These are phyloP conservation scores for Rhaphigaster nebulosa DNA, from an alignment of 2,888 invertebrate species.

Conservation along the genomic window DNA sequence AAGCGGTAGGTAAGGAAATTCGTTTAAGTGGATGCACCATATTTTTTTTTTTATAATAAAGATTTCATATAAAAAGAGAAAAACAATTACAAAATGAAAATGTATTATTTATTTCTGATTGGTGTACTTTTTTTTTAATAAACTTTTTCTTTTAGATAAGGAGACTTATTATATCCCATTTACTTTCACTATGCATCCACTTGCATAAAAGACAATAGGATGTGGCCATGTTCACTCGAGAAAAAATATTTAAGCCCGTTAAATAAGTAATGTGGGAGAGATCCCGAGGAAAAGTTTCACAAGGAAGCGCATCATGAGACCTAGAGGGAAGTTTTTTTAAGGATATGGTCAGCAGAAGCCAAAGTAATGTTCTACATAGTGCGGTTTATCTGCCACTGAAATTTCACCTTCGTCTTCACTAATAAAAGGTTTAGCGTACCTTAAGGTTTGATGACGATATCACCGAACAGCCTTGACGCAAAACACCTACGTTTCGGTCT, in stretches of 20 bases:
- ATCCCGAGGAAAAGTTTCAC: background rate
- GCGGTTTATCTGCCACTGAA: background rate
- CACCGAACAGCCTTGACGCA: too few relatives aligned
- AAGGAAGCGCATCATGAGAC: background rate
- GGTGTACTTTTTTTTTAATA: too few relatives aligned
- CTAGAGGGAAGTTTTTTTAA: background rate
- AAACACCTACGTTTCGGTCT: too few relatives aligned
- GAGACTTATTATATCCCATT: background rate
- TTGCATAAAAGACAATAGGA: background rate
- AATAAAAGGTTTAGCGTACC: too few relatives aligned
- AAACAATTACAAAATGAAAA: too few relatives aligned
- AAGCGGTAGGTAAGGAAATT: too few relatives aligned
- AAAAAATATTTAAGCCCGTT: background rate
- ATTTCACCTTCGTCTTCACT: too few relatives aligned
- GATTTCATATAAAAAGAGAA: too few relatives aligned
- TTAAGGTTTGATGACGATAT: too few relatives aligned
- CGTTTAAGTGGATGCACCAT: too few relatives aligned
- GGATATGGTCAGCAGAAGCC: background rate
- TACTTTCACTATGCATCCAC: background rate
- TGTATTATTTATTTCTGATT: too few relatives aligned
- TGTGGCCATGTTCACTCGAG: background rate
- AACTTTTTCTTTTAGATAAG: background rate
- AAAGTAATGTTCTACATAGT: background rate
- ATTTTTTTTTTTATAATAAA: too few relatives aligned
- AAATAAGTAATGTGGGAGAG: conserved; percentile 8